These are phyloP conservation scores for Pipra filicauda DNA, from an alignment of 2,113 vertebrate species.

Conservation along the genomic window DNA sequence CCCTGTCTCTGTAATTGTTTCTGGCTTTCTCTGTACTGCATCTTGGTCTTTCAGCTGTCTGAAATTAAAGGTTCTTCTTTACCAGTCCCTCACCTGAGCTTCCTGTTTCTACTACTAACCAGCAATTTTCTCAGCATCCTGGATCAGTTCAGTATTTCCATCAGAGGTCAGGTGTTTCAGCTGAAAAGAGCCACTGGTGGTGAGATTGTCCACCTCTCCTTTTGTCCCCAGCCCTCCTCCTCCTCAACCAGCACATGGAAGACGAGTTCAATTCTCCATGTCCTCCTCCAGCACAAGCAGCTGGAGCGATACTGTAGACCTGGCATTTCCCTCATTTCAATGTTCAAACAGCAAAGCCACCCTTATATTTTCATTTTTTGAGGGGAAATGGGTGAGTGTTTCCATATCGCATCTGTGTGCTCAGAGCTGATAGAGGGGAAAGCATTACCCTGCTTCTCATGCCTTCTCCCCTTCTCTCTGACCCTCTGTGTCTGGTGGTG, in stretches of 20 bases:
- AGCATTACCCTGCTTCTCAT: neutral
- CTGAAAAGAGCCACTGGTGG: neutral
- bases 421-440: neutral
- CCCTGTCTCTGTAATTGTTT: neutral
- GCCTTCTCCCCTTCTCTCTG: neutral
- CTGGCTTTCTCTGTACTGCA: neutral
- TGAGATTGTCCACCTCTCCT: neutral
- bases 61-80: neutral
- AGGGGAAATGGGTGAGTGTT: neutral
- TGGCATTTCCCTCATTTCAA: neutral
- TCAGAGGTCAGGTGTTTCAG: neutral
- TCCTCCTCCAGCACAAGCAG: neutral
- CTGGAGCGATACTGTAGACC: neutral
- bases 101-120: neutral
- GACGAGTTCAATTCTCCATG: neutral
- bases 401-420: neutral
- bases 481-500: accelerated
- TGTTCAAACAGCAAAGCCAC: neutral
- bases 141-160: neutral
- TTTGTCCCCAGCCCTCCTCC: neutral
- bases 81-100: neutral
- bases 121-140: neutral
- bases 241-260: neutral
- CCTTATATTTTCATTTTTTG: neutral
- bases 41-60: neutral